Base-by-base conservation (phyloP, 2,797 vertebrate genomes). In the Coregonus ussuriensis region DNA sequence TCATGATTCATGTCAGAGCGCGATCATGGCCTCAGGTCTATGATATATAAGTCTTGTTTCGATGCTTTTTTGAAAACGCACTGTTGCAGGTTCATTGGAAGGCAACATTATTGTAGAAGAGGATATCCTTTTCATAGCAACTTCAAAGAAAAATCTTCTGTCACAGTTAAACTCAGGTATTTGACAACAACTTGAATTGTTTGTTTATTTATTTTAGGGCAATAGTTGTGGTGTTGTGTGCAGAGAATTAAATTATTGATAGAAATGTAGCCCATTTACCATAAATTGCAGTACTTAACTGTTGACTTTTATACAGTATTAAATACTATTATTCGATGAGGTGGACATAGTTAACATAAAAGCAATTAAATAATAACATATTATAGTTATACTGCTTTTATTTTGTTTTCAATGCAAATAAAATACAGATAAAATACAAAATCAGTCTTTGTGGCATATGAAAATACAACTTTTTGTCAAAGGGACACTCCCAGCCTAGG, bases 11-110 rank as follows among this genome's bases (percentile, higher is more conserved):
- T 68, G 75, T 74, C 51, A 68, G 47, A 71, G 94, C 93, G 91
- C 94, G 93, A 89, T 92, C 91, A 63, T 92, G 85, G 87, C 89
- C 92, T 93, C 93, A 93, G 89, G 91, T 93, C 93, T 70, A 90
- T n/a, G 79, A 91, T 95, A 95, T 95, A 95, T 95, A 93, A 94
- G 93, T 90, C 92, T 84, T 84, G 87, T 91, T 72, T 71, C 85
- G 85, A 74, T 83, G 80, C 91, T 72, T 56, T 74, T 76, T 76
- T 71, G 33, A 73, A 81, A 33, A 66, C 62, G 87, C 86, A 87
- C 54, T 85, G 88, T 88, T 88, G 77, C 91, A 88, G 89, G 88
- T 88, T 85, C 66, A 78, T 62, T 68, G 76, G 53, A 70, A 76
- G 72, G 47, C 73, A 73, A 63, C 18, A 77, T 74, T 74, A 47